Conservation (phyloP, 2,113 vertebrate species). For the Gavialis gangeticus region DNA sequence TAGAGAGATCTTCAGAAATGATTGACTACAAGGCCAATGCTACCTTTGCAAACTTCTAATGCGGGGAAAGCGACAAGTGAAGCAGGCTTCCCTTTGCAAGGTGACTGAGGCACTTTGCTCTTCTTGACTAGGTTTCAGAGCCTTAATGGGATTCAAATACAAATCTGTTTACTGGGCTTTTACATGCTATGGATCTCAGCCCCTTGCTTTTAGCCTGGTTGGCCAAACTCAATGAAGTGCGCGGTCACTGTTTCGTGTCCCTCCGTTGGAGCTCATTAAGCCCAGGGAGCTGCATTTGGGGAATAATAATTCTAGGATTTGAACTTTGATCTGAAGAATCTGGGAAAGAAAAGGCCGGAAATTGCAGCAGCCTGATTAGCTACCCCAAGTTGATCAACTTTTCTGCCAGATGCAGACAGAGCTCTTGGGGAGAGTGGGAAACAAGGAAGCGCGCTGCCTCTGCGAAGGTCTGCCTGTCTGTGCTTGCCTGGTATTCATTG, state of each 20-base stretch:
- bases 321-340: slow-evolving; percentile 78
- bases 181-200: slow-evolving; percentile 55
- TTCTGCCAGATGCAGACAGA: slow-evolving; percentile 70
- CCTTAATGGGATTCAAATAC: slow-evolving; percentile 77
- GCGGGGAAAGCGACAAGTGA: background rate
- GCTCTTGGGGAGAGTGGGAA: slow-evolving; percentile 39
- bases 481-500: slow-evolving; percentile 45
- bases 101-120: background rate
- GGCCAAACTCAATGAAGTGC: slow-evolving; percentile 71
- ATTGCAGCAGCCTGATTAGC: slow-evolving; percentile 76
- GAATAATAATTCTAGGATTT: slow-evolving; percentile 74
- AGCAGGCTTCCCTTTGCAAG: background rate
- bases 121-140: background rate
- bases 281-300: slow-evolving; percentile 30
- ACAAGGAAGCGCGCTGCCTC: background rate
- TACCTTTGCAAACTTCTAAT: slow-evolving; percentile 17
- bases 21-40: slow-evolving; percentile 11
- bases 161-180: slow-evolving; percentile 62
- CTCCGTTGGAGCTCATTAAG: slow-evolving; percentile 77
- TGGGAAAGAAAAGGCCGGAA: slow-evolving; percentile 78
- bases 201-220: slow-evolving; percentile 53
- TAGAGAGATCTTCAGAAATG: slow-evolving; percentile 32
- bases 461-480: slow-evolving; percentile 18
- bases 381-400: slow-evolving; percentile 75
- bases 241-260: slow-evolving; percentile 67